Evolutionary conservation across 2,888 invertebrate species (phyloP), one percentile per base, ranked within the genome.

Genomic region (Polydrusus tereticollis): DNA sequence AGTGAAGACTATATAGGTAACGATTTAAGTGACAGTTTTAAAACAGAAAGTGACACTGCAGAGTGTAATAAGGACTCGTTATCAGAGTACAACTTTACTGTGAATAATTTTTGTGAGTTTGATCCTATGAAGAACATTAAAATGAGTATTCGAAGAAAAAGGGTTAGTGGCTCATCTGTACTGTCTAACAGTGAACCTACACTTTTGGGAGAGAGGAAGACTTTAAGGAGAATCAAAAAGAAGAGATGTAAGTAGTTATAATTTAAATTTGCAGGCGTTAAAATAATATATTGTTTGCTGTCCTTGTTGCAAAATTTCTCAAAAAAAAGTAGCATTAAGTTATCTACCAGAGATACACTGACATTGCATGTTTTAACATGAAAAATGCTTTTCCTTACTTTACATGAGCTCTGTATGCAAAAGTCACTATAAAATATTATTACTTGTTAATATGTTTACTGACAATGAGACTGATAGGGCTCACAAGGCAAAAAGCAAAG

Each of bases 141-240:
- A 77, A 85, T 85, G 84, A 86, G 83, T 70, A 85, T 85, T 66
- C 78, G 85, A 59, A 78, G 85, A 69, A 86, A 86, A 77, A 75
- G 86, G 63, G 77, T 85, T 69, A 86, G 85, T 72, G 83, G 83
- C 76, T 85, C 85, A n/a, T 85, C 85, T 2, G 80, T 81, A 12
- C 74, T 85, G 50, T 84, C 85, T 21, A 84, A 83, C 73, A 85
- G 82, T 76, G 85, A 85, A 65, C 81, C 80, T 14, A 71, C 78
- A 18, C 75, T 77, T 43, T 55, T 78, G 12, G 84, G 83, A 38
- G 85, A 85, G 67, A 82, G 83, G 72, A 75, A 79, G 65, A 75
- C 78, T n/a, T 78, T 77, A 69, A 75, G 81, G 18, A 78, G 78
- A 66, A 75, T 80, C 12, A 82, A 81, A 71, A 85, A 84, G 73